Evolutionary conservation across 2,888 invertebrate genomes (phyloP).

Genomic region (Sipha maydis): DNA sequence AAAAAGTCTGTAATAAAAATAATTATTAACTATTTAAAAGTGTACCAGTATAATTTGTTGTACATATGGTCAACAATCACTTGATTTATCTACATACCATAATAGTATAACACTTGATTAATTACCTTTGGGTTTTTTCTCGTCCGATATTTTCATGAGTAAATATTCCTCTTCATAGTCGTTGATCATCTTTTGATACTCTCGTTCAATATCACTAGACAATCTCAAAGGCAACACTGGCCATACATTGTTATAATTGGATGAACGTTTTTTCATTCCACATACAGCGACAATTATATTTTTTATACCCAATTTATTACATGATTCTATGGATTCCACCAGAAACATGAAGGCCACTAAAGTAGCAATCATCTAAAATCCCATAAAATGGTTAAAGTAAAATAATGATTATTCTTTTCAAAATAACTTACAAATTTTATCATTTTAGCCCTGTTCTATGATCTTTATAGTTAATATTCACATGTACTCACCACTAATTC

Average conservation of each 20-base stretch:
- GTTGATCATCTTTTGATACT: constrained; percentile 1
- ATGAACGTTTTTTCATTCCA: constrained; percentile 27
- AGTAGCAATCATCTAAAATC: constrained; percentile 19
- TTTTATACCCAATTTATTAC: background rate
- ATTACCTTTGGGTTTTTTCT: constrained; percentile 31
- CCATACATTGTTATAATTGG: background rate
- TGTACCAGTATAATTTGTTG: too few species aligned
- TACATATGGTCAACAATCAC: too few species aligned
- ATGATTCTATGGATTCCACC: background rate
- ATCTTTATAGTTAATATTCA: background rate
- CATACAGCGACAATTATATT: background rate
- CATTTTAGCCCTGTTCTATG: background rate
- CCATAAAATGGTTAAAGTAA: background rate
- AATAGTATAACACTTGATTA: background rate
- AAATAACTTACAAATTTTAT: constrained; percentile 20
- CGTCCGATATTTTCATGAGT: background rate
- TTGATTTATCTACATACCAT: too few species aligned
- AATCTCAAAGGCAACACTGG: background rate
- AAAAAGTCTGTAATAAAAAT: too few species aligned
- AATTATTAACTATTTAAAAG: too few species aligned
- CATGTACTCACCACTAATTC: background rate
- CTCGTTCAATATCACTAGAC: background rate
- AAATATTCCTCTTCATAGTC: background rate
- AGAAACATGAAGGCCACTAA: background rate
- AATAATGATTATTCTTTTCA: background rate